Evolutionary conservation across 2,113 vertebrate species (phyloP).

Genomic region (Puma concolor): DNA sequence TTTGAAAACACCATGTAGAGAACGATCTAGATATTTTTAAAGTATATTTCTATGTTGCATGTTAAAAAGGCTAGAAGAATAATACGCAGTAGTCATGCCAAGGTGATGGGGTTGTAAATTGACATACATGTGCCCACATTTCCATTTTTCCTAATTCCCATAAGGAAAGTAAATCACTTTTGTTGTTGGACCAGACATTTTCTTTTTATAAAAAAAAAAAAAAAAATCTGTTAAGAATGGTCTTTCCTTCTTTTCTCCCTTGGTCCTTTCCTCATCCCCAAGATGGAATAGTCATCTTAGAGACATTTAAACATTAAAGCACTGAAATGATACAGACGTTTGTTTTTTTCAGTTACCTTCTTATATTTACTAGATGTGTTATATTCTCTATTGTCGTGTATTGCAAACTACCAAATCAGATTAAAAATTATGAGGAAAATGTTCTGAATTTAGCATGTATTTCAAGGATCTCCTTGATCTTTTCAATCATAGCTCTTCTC

Average conservation of each 20-base stretch:
- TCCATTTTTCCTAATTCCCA: not conserved
- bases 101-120: not conserved
- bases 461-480: not conserved
- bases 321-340: not conserved
- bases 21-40: not conserved
- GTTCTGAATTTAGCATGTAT: not conserved
- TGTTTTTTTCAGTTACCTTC: not conserved
- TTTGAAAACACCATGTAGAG: not conserved
- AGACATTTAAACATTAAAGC: not conserved
- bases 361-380: not conserved
- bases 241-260: not conserved
- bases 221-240: not conserved
- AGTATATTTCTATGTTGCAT: not conserved
- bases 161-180: not conserved
- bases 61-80: conserved; percentile 2
- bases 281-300: not conserved
- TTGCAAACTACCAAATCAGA: not conserved
- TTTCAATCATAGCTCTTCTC: not conserved
- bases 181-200: not conserved
- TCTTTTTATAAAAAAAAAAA: not conserved
- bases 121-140: not conserved
- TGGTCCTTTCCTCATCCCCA: not conserved
- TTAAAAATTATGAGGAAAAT: not conserved
- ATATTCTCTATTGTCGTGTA: not conserved
- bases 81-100: not conserved